Evolutionary conservation across 2,888 invertebrate species (phyloP), one percentile per base, ranked within the genome.

Genomic region (Apamea crenata): DNA sequence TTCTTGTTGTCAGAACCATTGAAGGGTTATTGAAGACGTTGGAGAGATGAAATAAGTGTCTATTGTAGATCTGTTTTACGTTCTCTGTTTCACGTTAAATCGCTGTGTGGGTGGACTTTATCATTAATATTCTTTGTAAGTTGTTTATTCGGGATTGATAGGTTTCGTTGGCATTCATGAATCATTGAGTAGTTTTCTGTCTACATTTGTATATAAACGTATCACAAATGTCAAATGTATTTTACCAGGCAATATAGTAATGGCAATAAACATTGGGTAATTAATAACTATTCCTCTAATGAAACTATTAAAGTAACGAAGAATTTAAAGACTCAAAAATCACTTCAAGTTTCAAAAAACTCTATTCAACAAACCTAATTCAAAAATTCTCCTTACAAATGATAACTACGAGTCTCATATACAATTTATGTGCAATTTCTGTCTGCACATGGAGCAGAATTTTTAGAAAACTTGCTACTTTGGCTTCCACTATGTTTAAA

Each of bases 371-470:
- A 40, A 65, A 85, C 59, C 53, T 73, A 85, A 66, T 81, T 85
- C 72, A 25, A 66, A 81, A 81, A 76, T 83, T 81, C 70, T 69
- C 65, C 67, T 74, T 21, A 86, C 74, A 86, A 86, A 82, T 86
- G 82, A 71, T 82, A 74, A 77, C n/a, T 68, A 67, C 86, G 78
- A 78, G 86, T 10, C 74, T 86, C 82, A 61, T 86, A 74, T 82
- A 78, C 82, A 82, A 84, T 84, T 86, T 86, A 84, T 84, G 74
- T 82, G 86, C 86, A 84, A 84, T 84, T 63, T 82, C 56, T 44
- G 77, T 77, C 84, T 59, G 74, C 78, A 78, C 61, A 53, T 74
- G 82, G 63, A 74, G 78, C 71, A 61, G 59, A 70, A 78, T 72
- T 84, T 86, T 82, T 61, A 84, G 67, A 86, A 77, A 86, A 74